These are phyloP conservation scores for Camponotus pennsylvanicus DNA, from an alignment of 1,140 invertebrate species.

Conservation along the genomic window DNA sequence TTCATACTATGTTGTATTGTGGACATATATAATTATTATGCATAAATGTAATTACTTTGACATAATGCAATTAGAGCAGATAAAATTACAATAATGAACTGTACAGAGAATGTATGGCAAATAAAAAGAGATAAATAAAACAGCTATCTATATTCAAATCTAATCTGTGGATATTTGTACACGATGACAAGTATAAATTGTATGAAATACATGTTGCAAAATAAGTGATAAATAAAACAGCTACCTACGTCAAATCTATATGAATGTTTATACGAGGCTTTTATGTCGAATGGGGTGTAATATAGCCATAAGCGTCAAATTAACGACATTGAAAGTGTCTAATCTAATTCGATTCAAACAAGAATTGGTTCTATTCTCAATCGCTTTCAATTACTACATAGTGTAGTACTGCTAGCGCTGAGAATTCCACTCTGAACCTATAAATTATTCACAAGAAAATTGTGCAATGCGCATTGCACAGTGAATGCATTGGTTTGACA, in stretches of 20 bases:
- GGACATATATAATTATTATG: slow-evolving; percentile 35
- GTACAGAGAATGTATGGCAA: slow-evolving; percentile 27
- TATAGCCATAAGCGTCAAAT: slow-evolving; percentile 59
- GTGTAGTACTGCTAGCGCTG: slow-evolving; percentile 5
- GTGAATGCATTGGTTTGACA: slow-evolving; percentile 52
- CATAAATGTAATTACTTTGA: slow-evolving; percentile 18
- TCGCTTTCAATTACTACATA: slow-evolving; percentile 23
- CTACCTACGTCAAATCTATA: slow-evolving; percentile 32
- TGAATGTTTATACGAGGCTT: slow-evolving; percentile 23
- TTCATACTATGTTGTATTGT: not conserved
- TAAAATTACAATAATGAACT: slow-evolving; percentile 15
- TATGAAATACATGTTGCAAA: slow-evolving; percentile 45
- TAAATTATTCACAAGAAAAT: slow-evolving; percentile 65
- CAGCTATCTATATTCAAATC: slow-evolving; percentile 34
- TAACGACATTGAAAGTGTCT: slow-evolving; percentile 58
- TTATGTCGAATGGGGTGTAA: slow-evolving; percentile 40
- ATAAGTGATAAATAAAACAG: slow-evolving; percentile 56
- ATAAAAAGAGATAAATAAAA: slow-evolving; percentile 59
- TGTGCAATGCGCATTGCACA: slow-evolving; percentile 65
- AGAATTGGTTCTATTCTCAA: slow-evolving; percentile 42
- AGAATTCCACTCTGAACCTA: slow-evolving; percentile 43
- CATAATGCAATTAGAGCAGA: slow-evolving; percentile 3
- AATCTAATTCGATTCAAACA: slow-evolving; percentile 30
- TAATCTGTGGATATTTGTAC: not conserved
- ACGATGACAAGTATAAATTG: slow-evolving; percentile 12